phyloP scores from a whole-genome alignment of 1,140 invertebrate genomes.

The Chironomus tepperi region DNA sequence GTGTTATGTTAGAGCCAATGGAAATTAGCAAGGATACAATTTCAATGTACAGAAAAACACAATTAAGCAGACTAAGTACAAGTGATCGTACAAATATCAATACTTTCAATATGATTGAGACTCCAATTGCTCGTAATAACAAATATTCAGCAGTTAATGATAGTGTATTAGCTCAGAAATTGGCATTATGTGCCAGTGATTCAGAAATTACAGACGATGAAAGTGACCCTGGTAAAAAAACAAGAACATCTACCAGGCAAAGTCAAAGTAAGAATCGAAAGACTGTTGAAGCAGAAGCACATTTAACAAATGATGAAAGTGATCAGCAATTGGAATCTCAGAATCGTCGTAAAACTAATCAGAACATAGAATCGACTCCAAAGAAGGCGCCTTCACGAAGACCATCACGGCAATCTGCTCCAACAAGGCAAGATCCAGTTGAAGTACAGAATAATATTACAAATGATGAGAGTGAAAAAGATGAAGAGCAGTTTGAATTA shows the following conservation, averaged over 20 bases:
- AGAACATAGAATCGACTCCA: not conserved
- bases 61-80: not conserved
- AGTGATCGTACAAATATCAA: not conserved
- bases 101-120: not conserved
- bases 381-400: too few species aligned
- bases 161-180: not conserved
- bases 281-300: not conserved
- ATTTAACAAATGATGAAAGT: not conserved
- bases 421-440: too few species aligned
- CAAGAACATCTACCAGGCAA: not conserved
- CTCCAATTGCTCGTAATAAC: not conserved
- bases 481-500: too few species aligned
- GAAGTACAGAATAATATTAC: too few species aligned
- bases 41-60: not conserved
- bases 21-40: not conserved
- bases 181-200: not conserved
- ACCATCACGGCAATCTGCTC: too few species aligned
- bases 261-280: not conserved
- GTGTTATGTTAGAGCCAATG: not conserved
- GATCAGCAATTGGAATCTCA: not conserved
- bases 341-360: not conserved
- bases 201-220: not conserved
- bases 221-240: not conserved
- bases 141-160: not conserved
- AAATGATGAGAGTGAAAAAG: too few species aligned